Base-by-base conservation (phyloP, 1,140 invertebrate genomes). In the Pomacea maculata region DNA sequence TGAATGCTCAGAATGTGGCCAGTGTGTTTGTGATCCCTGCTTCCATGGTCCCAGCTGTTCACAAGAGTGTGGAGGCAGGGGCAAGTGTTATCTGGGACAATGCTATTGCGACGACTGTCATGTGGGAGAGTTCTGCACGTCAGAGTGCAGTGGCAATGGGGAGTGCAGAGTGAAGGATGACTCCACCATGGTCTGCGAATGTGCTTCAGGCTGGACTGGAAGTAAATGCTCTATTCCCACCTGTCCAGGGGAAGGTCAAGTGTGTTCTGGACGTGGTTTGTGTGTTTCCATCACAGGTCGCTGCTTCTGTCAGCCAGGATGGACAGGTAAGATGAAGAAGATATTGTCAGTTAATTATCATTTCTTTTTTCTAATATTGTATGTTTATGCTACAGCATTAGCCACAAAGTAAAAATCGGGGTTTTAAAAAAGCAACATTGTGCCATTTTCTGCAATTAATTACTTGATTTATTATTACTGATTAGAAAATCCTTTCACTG, bases 271-370 rank as follows among this genome's bases (percentile, higher is more conserved):
- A 67, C 83, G 88, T 79, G 88, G 88, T 3, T 63, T 85, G 9
- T 88, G 88, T 83, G 86, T 85, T 70, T 85, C 88, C 21, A 83
- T 80, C 55, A 83, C 78, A 25, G 83, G 84, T 12, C 78, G 74
- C 25, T 88, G 88, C 80, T 87, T 83, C 83, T 88, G 88, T 80
- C 57, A 84, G 21, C 85, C 85, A 55, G 88, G 88, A 71, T 88
- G 88, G 88, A 83, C 79, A 83, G 87, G 87, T 88, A 80, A 76
- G 78, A 75, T 34, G 45, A 70, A 45, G 34, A 65, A 45, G 34
- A 65, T 54, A 67, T 65, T 25, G 6, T 29, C n/a, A 25, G 57
- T 55, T 10, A 29, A n/a, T 6, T 78, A 10, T 25, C 68, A 67
- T 15, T 17, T 68, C 25, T 76, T 29, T 45, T 45, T 2, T 45